Evolutionary conservation across 2,888 invertebrate species (phyloP).

Genomic region (Priocnemis perturbator): DNA sequence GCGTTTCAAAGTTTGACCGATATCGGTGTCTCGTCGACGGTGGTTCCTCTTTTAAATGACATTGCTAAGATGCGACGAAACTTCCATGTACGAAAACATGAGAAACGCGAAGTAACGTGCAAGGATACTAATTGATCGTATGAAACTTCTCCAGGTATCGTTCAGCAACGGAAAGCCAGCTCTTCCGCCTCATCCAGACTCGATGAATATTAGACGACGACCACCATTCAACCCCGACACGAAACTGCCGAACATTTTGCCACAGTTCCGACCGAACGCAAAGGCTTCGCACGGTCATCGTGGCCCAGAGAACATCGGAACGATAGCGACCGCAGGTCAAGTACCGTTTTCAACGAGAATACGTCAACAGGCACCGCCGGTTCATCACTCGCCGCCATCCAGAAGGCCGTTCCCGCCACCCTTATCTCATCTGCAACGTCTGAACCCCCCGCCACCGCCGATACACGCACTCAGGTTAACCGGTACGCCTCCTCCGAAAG

Average conservation of each 20-base stretch:
- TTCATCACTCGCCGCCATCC: conserved; percentile 59
- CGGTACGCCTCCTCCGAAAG: conserved; percentile 34
- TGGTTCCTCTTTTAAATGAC: no score
- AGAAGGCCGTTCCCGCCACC: conserved; percentile 63
- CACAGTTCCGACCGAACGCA: conserved; percentile 84
- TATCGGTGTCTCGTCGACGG: no score
- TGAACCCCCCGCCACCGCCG: conserved; percentile 77
- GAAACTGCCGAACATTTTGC: conserved; percentile 81
- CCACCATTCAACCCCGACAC: conserved; percentile 60
- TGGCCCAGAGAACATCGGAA: conserved; percentile 67
- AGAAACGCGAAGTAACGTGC: no score
- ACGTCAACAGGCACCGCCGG: conserved; percentile 59
- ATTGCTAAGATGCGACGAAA: no score
- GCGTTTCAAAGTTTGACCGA: no score
- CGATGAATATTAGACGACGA: conserved; percentile 47
- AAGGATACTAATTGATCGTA: no score
- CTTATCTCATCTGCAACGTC: conserved; percentile 72
- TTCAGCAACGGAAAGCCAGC: not conserved
- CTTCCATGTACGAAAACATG: no score
- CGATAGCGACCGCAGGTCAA: conserved; percentile 53
- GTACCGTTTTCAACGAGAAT: conserved; percentile 53
- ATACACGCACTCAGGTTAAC: conserved; percentile 60
- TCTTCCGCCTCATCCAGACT: conserved; percentile 27
- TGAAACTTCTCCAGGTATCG: no score
- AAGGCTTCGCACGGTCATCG: conserved; percentile 77